Base-by-base conservation (phyloP, 2,888 invertebrate species). In the Epirrhoe alternata region DNA sequence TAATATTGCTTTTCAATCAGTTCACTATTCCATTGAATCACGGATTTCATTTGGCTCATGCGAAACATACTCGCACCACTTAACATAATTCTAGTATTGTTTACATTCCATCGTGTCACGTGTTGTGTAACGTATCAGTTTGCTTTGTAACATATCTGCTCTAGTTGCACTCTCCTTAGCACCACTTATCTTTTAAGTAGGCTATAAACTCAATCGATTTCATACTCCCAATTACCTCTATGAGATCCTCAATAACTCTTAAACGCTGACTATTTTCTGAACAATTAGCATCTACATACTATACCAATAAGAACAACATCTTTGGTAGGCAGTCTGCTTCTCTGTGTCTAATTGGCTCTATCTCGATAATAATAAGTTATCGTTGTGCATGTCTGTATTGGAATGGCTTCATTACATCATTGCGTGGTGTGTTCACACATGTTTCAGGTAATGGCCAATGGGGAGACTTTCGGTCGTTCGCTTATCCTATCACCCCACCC, bases 371-470 rank as follows among this genome's bases (percentile, higher is more conserved):
- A 78, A 79, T 77, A 77, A 61, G 79, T 82, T 81, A 86, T 85
- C 84, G 87, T 89, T 83, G 82, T 91, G 92, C 92, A 92, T 92
- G 92, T 90, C 85, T 88, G 89, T 91, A 90, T 84, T 85, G 92
- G 93, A 92, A 93, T 92, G 93, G 92, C 92, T 92, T 92, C 92
- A 92, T 88, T 92, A 92, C 92, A 93, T 93, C 92, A 93, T 92
- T 92, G 92, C 92, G 92, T 93, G 92, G 93, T 92, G 92, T 92
- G 92, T 92, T 94, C 94, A 92, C 93, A 88, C 94, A 93, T 93
- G 94, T 95, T 95, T 94, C 95, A 95, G 95, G 95, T 95, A 86
- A 94, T 94, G 94, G 95, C 95, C 92, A 94, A 94, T 90, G 94
- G 94, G 89, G 95, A 95, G 93, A 94, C 94, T 92, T 95, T 94